phyloP scores from a whole-genome alignment of 2,113 vertebrate genomes.

The Microcebus ravelobensis region DNA sequence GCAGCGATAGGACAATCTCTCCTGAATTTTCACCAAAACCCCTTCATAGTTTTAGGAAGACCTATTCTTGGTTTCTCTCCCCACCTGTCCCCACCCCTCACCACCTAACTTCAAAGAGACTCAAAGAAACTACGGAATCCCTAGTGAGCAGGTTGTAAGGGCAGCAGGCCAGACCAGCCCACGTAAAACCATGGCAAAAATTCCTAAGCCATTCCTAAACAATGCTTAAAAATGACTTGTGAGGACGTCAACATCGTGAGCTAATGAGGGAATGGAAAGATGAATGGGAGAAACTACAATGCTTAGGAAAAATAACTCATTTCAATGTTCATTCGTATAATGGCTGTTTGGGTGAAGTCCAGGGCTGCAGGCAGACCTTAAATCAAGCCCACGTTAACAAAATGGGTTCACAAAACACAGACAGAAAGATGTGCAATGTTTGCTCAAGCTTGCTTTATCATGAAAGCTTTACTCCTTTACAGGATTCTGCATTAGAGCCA shows the following conservation, averaged over 20 bases:
- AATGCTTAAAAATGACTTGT: background rate
- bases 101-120: conserved; percentile 11
- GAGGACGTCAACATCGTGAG: background rate
- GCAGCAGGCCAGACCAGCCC: background rate
- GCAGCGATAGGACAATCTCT: background rate
- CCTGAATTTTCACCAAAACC: background rate
- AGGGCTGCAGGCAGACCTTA: background rate
- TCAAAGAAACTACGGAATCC: background rate
- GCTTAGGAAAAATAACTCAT: background rate
- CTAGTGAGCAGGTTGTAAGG: background rate
- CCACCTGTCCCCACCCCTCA: background rate
- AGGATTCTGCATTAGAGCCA: background rate
- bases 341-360: background rate
- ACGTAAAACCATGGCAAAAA: background rate
- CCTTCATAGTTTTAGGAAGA: background rate
- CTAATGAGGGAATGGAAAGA: background rate
- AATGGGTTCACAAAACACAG: background rate
- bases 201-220: background rate
- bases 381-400: background rate
- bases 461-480: background rate
- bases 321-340: background rate
- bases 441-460: background rate
- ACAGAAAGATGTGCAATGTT: background rate
- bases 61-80: background rate
- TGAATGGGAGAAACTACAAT: background rate